Base-by-base conservation (phyloP, 2,888 invertebrate species). In the Sialis lutaria region DNA sequence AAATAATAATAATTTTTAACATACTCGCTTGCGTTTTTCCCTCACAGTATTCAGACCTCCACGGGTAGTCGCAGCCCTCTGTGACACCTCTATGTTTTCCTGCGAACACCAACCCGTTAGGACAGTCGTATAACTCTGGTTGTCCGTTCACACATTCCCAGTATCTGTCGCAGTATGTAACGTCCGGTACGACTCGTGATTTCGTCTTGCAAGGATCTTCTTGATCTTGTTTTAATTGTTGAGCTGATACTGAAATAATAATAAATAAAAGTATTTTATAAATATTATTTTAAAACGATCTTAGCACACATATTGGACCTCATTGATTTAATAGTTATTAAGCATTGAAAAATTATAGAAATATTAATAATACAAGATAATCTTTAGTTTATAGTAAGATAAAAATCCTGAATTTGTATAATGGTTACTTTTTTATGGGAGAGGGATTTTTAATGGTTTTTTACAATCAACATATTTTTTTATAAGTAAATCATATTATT, bases 81-180 rank as follows among this genome's bases (percentile, higher is more conserved):
- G 88, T 87, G 6, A 89, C 87, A 5, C 88, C 89, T 42, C 87
- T 72, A 58, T 88, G 82, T 61, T 87, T 87, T 4, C 89, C 90
- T 12, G 89, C 87, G 67, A 84, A 91, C 42, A 90, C 90, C 53
- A 90, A 69, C 0, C 90, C 90, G 59, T 90, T 91, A 47, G 90
- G 90, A 59, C 90, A 91, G 67, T 89, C 88, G 63, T 88, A 88
- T 49, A 89, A 71, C 52, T 86, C 79, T 0, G 86, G 77, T 60
- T 85, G 83, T 1, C 84, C 86, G 55, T 75, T 79, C 50, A 87
- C 82, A 58, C 90, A 90, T 63, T 89, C 88, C 87, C 88, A 90
- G 60, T 83, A 86, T 53, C 75, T 70, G 63, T 83, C 83, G 59
- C 90, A 90, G 65, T 89, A 83, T 43, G 82, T 82, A 54, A 77